Percentiles rank a stretch among this genome's conserved stretches.
These are phyloP conservation scores for Petrophora chlorosata DNA, from an alignment of 2,888 invertebrate genomes.

Conservation along the genomic window DNA sequence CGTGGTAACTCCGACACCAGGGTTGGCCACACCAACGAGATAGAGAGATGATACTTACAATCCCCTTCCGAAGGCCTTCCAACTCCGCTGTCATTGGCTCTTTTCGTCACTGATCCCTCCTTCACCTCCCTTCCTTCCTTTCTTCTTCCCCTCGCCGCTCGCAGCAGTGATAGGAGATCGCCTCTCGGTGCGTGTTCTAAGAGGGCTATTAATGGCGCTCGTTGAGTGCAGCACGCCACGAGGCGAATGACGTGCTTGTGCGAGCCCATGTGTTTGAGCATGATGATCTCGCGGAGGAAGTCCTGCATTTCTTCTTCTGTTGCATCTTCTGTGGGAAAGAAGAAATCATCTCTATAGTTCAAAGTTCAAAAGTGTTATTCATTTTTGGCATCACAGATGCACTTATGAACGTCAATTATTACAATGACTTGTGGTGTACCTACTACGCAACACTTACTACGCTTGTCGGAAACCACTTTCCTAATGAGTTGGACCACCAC, in stretches of 20 bases:
- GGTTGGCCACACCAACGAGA: background rate
- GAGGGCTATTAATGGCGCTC: conserved; percentile 88
- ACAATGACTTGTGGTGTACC: no score
- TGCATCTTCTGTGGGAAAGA: conserved; percentile 72
- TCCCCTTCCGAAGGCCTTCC: conserved; percentile 82
- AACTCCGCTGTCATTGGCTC: conserved; percentile 57
- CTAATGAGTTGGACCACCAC: no score
- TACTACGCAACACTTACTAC: no score
- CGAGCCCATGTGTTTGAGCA: conserved; percentile 89
- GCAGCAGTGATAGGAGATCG: conserved; percentile 86
- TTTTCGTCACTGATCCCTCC: conserved; percentile 69
- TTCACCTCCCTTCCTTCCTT: conserved; percentile 38
- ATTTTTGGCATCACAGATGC: no score
- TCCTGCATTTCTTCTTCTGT: conserved; percentile 86
- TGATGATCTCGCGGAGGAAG: conserved; percentile 89
- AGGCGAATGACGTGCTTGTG: conserved; percentile 90
- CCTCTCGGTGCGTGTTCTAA: conserved; percentile 92
- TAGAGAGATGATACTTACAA: conserved; percentile 70
- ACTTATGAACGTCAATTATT: no score
- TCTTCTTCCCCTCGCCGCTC: conserved; percentile 73
- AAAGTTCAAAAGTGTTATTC: no score
- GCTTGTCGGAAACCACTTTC: no score
- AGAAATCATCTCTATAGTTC: no score
- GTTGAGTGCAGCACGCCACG: conserved; percentile 89
- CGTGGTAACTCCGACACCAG: no score